Evolutionary conservation across 2,797 vertebrate genomes (phyloP), one percentile per base, ranked within the genome.

Genomic region (Protosalanx chinensis): DNA sequence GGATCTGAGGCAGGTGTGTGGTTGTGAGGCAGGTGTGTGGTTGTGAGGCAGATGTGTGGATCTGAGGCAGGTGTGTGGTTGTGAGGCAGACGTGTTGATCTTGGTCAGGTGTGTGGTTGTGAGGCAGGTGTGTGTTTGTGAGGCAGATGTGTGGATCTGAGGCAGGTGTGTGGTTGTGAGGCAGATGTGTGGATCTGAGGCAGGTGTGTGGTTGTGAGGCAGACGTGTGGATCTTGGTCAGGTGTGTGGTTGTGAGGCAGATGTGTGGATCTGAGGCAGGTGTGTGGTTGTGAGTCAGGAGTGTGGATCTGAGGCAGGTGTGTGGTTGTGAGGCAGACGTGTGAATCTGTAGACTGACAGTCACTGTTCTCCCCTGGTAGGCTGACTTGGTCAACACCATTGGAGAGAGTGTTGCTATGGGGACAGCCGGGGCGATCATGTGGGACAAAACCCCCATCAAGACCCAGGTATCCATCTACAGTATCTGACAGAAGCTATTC

Each of bases 341-440:
- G 49, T 51, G 20, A 41, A 8, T 67, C 46, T 30, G 41, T 51
- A 49, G 46, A n/a, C 51, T 53, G 51, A n/a, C 18, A 3, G 13
- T 53, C 18, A n/a, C 29, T 29, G 37, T 68, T 16, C 5, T 29
- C 53, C 75, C 35, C 60, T 18, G 68, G 33, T 85, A 95, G 94
- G 87, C 83, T 56, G 92, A 94, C 81, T 84, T 95, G 82, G 89
- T 93, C 81, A 91, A 88, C 83, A 91, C 92, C 15, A 88, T 95
- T 4, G 94, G 94, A 79, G 93, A 95, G 85, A 94, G 93, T 30
- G 94, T 92, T 73, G 93, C 94, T 60, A 84, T 93, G 89, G 94
- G 94, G 75, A 89, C 92, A 71, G 90, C 92, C 2, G 93, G 93
- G 60, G 88, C 92, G 27, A 83, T 94, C 77, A 86, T 94, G 81